phyloP scores from a whole-genome alignment of 2,113 vertebrate genomes.

The Oreocharis arfaki region DNA sequence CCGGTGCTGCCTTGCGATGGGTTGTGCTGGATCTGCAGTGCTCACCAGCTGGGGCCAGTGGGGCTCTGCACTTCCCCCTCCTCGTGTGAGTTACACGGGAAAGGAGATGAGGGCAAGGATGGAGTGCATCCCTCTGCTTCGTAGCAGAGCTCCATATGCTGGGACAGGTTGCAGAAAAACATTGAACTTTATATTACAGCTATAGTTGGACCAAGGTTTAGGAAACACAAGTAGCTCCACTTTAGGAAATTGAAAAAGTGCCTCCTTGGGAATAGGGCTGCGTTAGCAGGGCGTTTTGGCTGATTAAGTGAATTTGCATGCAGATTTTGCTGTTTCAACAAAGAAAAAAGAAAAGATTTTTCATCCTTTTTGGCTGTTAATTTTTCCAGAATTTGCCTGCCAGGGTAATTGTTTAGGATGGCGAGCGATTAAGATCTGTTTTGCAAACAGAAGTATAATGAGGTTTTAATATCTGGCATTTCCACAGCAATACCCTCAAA shows the following conservation, averaged over 20 bases:
- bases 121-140: not conserved
- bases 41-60: accelerated
- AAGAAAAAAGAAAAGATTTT: constrained; percentile 16
- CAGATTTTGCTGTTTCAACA: constrained; percentile 20
- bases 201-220: not conserved
- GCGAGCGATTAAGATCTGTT: not conserved
- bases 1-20: not conserved
- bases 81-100: not conserved
- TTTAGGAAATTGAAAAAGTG: not conserved
- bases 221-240: not conserved
- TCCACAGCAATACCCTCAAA: constrained; percentile 31
- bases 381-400: constrained; percentile 36
- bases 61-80: not conserved
- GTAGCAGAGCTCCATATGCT: not conserved
- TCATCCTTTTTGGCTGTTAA: not conserved
- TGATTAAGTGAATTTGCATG: not conserved
- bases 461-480: constrained; percentile 47
- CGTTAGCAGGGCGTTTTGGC: not conserved
- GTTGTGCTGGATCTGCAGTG: not conserved
- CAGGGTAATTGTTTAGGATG: not conserved
- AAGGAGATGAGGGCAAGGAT: not conserved
- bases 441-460: constrained; percentile 44
- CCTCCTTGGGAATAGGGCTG: not conserved
- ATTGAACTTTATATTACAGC: not conserved
- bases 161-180: not conserved